These are phyloP conservation scores for Drosophila cognata DNA, from an alignment of 2,888 invertebrate species.

Conservation along the genomic window DNA sequence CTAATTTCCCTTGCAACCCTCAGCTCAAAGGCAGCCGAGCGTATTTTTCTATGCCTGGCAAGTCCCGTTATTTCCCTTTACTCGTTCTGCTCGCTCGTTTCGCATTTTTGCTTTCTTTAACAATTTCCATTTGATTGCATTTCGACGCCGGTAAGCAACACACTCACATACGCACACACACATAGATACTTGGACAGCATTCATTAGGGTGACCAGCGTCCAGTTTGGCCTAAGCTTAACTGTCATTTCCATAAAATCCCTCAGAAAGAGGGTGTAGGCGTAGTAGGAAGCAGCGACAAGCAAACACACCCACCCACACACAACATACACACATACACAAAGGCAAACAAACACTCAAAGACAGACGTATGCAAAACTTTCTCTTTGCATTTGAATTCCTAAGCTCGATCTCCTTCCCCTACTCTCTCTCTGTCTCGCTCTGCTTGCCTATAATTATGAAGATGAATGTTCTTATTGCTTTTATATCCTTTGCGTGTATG, in stretches of 20 bases:
- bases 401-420: slow-evolving; percentile 4
- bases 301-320: not conserved
- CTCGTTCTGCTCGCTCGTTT: slow-evolving; percentile 18
- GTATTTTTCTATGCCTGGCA: slow-evolving; percentile 31
- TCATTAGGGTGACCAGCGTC: slow-evolving; percentile 72
- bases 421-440: slow-evolving; percentile 21
- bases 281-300: not conserved
- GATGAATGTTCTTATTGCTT: slow-evolving; percentile 79
- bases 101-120: slow-evolving; percentile 64
- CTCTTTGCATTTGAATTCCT: slow-evolving; percentile 65
- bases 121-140: slow-evolving; percentile 79
- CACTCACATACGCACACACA: slow-evolving; percentile 10
- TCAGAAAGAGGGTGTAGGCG: not conserved
- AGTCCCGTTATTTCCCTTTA: slow-evolving; percentile 13
- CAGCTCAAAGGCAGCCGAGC: slow-evolving; percentile 48
- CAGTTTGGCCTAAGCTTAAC: slow-evolving; percentile 65
- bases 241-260: slow-evolving; percentile 74
- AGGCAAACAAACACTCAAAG: slow-evolving; percentile 24
- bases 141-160: slow-evolving; percentile 48
- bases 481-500: slow-evolving; percentile 63
- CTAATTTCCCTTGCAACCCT: slow-evolving; percentile 1
- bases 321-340: slow-evolving; percentile 3
- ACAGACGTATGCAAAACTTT: slow-evolving; percentile 76
- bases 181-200: slow-evolving; percentile 27
- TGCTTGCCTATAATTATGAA: slow-evolving; percentile 71